Conservation (phyloP, 2,797 vertebrate species). For the Falco peregrinus region DNA sequence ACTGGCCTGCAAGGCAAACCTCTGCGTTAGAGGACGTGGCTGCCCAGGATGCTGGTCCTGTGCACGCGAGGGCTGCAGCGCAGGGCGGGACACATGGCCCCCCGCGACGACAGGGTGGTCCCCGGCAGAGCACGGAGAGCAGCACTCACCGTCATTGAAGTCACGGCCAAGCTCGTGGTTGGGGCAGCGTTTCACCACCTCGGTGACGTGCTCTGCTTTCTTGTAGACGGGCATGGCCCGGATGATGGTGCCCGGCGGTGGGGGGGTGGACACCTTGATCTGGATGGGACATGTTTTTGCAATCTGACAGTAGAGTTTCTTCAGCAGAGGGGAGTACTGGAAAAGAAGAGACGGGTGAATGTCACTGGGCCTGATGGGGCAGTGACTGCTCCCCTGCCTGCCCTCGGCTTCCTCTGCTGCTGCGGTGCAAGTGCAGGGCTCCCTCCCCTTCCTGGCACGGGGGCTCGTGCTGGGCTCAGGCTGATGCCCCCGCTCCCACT, state of each 20-base stretch:
- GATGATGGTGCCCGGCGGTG: conserved; percentile 90
- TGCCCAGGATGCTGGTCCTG: rapidly evolving
- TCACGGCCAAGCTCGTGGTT: conserved; percentile 96
- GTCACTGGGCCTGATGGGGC: rapidly evolving
- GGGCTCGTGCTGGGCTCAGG: neutral
- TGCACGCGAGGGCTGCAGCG: rapidly evolving
- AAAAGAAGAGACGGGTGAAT: neutral
- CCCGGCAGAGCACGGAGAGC: neutral
- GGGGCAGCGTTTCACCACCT: conserved; percentile 97
- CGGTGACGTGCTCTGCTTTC: conserved; percentile 97
- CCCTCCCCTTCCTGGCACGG: neutral
- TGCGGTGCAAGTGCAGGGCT: rapidly evolving
- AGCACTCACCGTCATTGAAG: conserved; percentile 90
- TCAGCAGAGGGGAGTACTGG: conserved; percentile 95
- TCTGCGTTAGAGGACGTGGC: neutral
- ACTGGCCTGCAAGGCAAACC: conserved; percentile 82
- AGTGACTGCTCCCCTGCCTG: neutral
- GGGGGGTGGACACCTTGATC: conserved; percentile 88
- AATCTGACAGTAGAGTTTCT: conserved; percentile 99
- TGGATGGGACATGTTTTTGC: conserved; percentile 99
- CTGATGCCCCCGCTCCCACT: neutral
- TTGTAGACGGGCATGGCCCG: conserved; percentile 98
- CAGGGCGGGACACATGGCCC: rapidly evolving
- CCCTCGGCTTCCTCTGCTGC: rapidly evolving
- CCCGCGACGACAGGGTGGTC: neutral